Evolutionary conservation across 1,140 invertebrate species (phyloP).

Genomic region (Helicoverpa armigera): DNA sequence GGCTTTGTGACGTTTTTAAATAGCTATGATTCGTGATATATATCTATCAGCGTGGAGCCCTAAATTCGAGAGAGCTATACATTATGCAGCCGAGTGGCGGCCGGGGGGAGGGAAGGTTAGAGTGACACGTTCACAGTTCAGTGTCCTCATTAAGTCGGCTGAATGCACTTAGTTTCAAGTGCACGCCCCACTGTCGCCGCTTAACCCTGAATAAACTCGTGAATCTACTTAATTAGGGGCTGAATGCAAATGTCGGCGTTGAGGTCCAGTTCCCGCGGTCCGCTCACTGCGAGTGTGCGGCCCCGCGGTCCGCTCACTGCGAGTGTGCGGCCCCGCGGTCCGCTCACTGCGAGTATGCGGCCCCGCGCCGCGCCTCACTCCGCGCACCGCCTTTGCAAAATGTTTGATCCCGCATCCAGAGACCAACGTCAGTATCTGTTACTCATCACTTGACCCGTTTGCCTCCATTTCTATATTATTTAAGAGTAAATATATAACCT

Average conservation of each 20-base stretch:
- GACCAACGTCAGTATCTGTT: no score
- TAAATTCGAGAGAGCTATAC: constrained; percentile 35
- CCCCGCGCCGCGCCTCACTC: no score
- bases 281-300: no score
- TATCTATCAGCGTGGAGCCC: neutral
- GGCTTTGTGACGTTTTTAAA: neutral
- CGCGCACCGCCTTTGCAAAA: no score
- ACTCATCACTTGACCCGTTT: no score
- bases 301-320: no score
- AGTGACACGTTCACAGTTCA: constrained; percentile 50
- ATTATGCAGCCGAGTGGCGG: constrained; percentile 37
- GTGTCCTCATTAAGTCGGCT: constrained; percentile 41
- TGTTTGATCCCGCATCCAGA: no score
- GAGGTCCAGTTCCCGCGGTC: no score
- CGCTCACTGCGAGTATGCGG: no score
- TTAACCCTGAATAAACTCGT: constrained; percentile 46
- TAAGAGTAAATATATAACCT: no score
- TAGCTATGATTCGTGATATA: neutral
- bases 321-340: no score
- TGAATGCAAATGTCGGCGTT: constrained; percentile 6
- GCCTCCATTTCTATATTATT: no score
- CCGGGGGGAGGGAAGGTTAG: neutral
- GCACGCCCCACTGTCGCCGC: constrained; percentile 23
- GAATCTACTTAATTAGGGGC: constrained; percentile 34
- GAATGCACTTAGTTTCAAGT: constrained; percentile 46